These are phyloP conservation scores for Cyanoderma ruficeps DNA, from an alignment of 2,113 vertebrate genomes.

Conservation along the genomic window DNA sequence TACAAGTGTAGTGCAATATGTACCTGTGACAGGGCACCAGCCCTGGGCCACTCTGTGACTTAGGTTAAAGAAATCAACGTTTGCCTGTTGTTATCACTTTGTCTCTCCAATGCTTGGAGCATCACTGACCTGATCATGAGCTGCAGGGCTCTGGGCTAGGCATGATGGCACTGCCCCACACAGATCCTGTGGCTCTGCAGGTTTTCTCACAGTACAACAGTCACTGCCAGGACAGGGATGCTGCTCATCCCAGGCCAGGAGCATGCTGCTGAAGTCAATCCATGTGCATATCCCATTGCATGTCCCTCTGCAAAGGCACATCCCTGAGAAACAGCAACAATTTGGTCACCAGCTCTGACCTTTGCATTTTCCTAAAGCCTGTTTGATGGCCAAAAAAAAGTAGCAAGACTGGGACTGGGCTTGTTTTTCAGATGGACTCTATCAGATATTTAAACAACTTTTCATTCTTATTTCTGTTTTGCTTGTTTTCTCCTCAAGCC, in stretches of 20 bases:
- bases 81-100: constrained; percentile 40
- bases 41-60: background rate
- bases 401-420: background rate
- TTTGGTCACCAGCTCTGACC: background rate
- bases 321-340: background rate
- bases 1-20: constrained; percentile 70
- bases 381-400: background rate
- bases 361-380: background rate
- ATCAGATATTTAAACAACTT: constrained; percentile 15
- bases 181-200: background rate
- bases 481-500: background rate
- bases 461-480: background rate
- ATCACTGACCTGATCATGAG: background rate
- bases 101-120: constrained; percentile 46
- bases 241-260: background rate
- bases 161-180: background rate
- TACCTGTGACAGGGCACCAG: constrained; percentile 7
- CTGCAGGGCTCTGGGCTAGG: background rate
- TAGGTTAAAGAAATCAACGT: background rate
- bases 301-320: background rate
- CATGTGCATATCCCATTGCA: background rate
- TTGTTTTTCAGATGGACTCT: constrained; percentile 12
- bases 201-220: background rate
- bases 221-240: background rate
- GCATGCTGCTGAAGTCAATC: background rate